Base-by-base conservation (phyloP, 2,888 invertebrate species). In the Amphipoea oculea region DNA sequence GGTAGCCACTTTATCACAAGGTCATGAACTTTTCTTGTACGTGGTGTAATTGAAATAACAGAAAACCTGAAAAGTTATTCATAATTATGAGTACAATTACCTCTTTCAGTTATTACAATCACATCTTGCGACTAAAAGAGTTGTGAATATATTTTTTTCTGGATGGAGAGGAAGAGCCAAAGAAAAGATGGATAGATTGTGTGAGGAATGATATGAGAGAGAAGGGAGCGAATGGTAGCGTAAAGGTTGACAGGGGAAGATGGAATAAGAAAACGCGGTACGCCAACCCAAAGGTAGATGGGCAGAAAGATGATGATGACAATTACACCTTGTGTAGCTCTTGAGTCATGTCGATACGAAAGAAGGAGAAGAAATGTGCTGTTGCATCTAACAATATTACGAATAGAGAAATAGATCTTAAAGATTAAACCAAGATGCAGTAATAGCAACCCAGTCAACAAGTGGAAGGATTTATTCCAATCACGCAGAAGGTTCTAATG, bases 401-500 rank as follows among this genome's bases (percentile, higher is more conserved):
- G 12, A 57, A 5, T 11, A 60, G 1, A 54, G 45, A 45, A 40
- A 7, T 20, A 0, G 40, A 72, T 40, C 6, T 40, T 23, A 11
- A 60, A 42, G 29, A 77, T 65, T 42, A 54, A 65, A 20, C 20
- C 17, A 73, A 78, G 76, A 68, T 69, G 70, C 62, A 74, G 57
- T 45, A 80, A 80, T 71, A 83, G 42, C 14, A 51, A 42, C 73
- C 73, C 42, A 75, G 73, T 68, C 78, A 82, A 85, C 83, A 82
- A 76, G 77, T 84, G 79, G 78, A 81, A 84, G 84, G 79, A 78
- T 86, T 81, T 85, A 89, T 89, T 89, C 82, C 82, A 81, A 82
- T 86, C 89, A 84, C 88, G 88, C 75, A 83, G 81, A 81, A 81
- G 78, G 69, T 81, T 83, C 83, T 92, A 93, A 93, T 93, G 92